Conservation (phyloP, 2,888 invertebrate species). For the Drosophila hamatofila region DNA sequence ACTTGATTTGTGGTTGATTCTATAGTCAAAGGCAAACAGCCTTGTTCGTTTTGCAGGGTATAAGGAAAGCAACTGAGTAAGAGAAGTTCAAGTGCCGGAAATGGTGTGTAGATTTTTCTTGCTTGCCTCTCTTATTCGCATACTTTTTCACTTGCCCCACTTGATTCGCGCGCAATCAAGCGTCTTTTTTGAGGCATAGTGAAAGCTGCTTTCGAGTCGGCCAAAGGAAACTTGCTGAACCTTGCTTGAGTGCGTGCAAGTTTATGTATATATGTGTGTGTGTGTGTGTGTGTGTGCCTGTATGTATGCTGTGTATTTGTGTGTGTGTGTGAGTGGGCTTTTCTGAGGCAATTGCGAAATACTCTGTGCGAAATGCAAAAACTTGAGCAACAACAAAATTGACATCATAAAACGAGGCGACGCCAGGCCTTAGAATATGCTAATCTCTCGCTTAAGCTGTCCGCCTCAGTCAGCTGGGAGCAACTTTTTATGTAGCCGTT, state of each 20-base stretch:
- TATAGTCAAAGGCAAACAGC: not conserved
- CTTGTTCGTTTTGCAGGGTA: not conserved
- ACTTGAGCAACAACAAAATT: conserved; percentile 6
- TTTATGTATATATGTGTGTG: too few relatives aligned
- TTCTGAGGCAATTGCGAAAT: conserved; percentile 16
- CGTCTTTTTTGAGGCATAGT: conserved; percentile 45
- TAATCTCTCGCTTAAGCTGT: conserved; percentile 54
- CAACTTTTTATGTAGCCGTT: conserved; percentile 63
- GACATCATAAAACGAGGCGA: conserved; percentile 41
- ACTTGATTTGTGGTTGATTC: not conserved
- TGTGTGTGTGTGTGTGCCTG: conserved; percentile 3
- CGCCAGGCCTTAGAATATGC: conserved; percentile 50
- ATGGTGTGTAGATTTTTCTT: conserved; percentile 54
- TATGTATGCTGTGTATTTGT: conserved; percentile 5
- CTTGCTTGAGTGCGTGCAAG: conserved; percentile 1
- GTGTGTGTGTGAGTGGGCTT: conserved; percentile 19
- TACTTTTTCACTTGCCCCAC: conserved; percentile 27
- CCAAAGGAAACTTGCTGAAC: conserved; percentile 31
- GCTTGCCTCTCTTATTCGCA: conserved; percentile 14
- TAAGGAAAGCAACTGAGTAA: not conserved
- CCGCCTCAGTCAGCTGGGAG: conserved; percentile 16
- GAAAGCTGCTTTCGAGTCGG: conserved; percentile 36
- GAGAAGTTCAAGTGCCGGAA: conserved; percentile 71
- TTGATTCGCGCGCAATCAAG: conserved; percentile 55
- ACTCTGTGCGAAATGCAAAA: conserved; percentile 17